phyloP scores from a whole-genome alignment of 1,140 invertebrate species.

The Coptotermes formosanus region DNA sequence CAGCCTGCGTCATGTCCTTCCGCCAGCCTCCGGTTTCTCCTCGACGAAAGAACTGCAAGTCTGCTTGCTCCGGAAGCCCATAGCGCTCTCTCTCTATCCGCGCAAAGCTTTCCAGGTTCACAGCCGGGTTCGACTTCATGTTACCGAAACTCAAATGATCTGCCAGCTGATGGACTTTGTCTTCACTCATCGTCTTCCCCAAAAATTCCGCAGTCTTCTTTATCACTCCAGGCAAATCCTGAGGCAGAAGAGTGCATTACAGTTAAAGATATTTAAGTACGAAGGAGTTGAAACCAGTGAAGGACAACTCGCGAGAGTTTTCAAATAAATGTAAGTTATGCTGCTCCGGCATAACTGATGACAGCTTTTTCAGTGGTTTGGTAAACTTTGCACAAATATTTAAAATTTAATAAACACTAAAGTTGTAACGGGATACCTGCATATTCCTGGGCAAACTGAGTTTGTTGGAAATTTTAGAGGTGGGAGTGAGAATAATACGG shows the following conservation, averaged over 20 bases:
- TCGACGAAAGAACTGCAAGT: constrained; percentile 15
- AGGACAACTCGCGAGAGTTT: too few species aligned
- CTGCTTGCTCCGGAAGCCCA: neutral
- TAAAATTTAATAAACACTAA: too few species aligned
- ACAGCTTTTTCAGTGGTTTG: too few species aligned
- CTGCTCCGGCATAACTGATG: too few species aligned
- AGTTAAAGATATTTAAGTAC: too few species aligned
- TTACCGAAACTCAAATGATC: constrained; percentile 65
- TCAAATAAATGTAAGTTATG: too few species aligned
- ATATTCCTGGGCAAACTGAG: too few species aligned
- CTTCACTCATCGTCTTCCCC: constrained; percentile 49
- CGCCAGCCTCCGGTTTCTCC: constrained; percentile 19
- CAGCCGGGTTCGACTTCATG: constrained; percentile 59
- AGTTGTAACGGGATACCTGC: too few species aligned
- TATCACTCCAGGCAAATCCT: constrained; percentile 60
- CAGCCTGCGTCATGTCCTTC: constrained; percentile 20
- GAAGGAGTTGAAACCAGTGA: too few species aligned
- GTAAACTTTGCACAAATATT: too few species aligned
- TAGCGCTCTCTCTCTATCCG: neutral
- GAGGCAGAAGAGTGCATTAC: neutral
- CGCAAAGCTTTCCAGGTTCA: constrained; percentile 37
- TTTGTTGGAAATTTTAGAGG: too few species aligned
- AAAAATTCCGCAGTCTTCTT: constrained; percentile 59
- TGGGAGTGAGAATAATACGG: too few species aligned
- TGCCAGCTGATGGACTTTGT: constrained; percentile 52